A percentile compares a stretch with the other conserved stretches of the same genome.
Evolutionary conservation across 2,113 vertebrate genomes (phyloP).

Genomic region (Bostrychus sinensis): DNA sequence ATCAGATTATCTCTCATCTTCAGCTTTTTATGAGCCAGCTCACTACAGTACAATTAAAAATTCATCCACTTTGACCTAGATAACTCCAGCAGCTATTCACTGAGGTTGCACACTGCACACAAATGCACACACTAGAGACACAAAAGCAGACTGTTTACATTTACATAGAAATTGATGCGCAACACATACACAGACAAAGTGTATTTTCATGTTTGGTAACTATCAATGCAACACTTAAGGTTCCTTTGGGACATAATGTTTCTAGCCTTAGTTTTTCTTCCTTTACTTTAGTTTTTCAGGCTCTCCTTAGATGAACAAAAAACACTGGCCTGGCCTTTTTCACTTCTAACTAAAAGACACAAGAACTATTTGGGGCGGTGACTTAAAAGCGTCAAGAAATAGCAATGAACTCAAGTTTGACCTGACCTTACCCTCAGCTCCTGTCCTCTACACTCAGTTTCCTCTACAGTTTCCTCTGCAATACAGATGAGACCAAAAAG

Average conservation of each 20-base stretch:
- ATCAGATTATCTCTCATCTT: slow-evolving; percentile 22
- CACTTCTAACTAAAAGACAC: neutral
- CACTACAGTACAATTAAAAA: slow-evolving; percentile 49
- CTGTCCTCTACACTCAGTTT: neutral
- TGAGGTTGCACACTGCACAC: slow-evolving; percentile 21
- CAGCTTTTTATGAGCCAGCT: slow-evolving; percentile 22
- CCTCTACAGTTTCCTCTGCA: neutral
- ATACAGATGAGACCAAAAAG: neutral
- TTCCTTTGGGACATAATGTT: neutral
- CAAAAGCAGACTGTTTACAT: neutral
- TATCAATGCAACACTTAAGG: neutral
- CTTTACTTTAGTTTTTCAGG: too few relatives aligned
- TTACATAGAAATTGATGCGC: neutral
- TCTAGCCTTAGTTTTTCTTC: too few relatives aligned
- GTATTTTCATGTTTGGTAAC: neutral
- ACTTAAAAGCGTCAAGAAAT: neutral
- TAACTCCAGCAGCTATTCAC: slow-evolving; percentile 36
- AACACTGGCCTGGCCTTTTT: neutral
- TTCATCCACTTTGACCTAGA: slow-evolving; percentile 53
- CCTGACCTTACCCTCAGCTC: neutral
- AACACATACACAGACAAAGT: neutral
- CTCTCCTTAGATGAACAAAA: neutral
- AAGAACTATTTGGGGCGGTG: neutral
- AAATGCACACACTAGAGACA: slow-evolving; percentile 1
- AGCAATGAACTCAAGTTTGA: neutral